Percentiles rank a stretch among this genome's conserved stretches.
Evolutionary conservation across 2,797 vertebrate species (phyloP).

Genomic region (Taeniopygia guttata): DNA sequence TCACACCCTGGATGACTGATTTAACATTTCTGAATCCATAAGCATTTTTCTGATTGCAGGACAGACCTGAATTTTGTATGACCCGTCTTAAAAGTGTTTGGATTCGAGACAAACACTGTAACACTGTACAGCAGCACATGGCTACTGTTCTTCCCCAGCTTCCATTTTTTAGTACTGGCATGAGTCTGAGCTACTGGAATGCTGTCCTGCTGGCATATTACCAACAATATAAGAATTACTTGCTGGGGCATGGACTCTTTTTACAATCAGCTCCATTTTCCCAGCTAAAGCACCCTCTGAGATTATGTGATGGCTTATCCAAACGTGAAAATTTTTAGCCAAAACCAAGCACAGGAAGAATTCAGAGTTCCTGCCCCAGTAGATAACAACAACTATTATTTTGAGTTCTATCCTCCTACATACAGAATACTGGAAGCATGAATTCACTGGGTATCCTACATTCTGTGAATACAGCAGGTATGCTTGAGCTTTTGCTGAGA

Average conservation of each 20-base stretch:
- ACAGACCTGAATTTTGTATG: neutral
- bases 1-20: neutral
- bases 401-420: neutral
- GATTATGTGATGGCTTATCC: neutral
- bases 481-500: neutral
- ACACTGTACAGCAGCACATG: neutral
- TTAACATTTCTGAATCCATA: neutral
- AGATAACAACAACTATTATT: neutral
- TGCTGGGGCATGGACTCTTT: neutral
- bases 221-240: neutral
- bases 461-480: neutral
- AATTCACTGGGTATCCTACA: neutral
- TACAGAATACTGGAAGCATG: neutral
- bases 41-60: neutral
- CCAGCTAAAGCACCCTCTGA: neutral
- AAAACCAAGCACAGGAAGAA: neutral
- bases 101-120: neutral
- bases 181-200: neutral
- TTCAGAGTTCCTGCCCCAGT: neutral
- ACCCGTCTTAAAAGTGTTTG: neutral
- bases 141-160: neutral
- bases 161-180: neutral
- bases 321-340: neutral
- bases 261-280: neutral
- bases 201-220: neutral